Conservation (phyloP, 2,797 vertebrate genomes). For the Allenopithecus nigroviridis region DNA sequence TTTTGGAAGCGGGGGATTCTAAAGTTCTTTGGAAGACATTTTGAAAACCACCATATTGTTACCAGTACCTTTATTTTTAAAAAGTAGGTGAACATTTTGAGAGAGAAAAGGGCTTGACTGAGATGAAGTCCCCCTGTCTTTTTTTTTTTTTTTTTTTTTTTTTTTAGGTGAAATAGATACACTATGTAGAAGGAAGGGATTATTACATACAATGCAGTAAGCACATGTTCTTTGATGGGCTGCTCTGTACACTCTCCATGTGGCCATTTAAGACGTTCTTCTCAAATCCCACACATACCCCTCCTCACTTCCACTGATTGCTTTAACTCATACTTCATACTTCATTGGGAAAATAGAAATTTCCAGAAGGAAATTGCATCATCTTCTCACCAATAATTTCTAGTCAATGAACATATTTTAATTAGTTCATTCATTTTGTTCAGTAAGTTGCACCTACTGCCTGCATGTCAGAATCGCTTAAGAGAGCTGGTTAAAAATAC, state of each 20-base stretch:
- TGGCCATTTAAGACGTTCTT: neutral
- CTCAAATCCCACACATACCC: neutral
- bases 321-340: neutral
- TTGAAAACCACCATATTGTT: neutral
- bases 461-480: neutral
- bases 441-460: neutral
- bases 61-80: neutral
- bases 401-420: neutral
- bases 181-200: neutral
- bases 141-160: neutral
- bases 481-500: neutral
- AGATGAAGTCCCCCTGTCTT: neutral
- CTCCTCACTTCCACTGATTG: neutral
- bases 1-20: neutral
- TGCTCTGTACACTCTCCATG: neutral
- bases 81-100: neutral
- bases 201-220: neutral
- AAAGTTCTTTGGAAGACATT: neutral
- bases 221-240: neutral
- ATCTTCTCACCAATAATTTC: neutral
- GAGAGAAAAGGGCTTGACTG: neutral
- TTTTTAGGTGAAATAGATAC: neutral
- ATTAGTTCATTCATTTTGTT: neutral
- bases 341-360: neutral
- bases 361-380: constrained; percentile 24